These are phyloP conservation scores for Pteronura brasiliensis DNA, from an alignment of 2,113 vertebrate genomes.

Conservation along the genomic window DNA sequence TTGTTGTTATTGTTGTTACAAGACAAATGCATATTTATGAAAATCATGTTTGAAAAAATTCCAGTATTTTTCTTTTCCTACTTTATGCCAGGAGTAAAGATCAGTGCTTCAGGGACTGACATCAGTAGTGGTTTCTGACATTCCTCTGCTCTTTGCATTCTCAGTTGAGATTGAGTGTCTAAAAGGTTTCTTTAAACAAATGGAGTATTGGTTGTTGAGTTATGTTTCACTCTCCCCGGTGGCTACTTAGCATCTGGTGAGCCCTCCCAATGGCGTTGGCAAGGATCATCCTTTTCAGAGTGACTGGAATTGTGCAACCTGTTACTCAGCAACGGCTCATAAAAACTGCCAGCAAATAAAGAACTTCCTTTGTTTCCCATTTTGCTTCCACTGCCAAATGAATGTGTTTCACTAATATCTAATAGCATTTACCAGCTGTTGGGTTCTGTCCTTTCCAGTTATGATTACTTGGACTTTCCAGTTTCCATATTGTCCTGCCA, in stretches of 20 bases:
- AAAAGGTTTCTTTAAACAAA: not conserved
- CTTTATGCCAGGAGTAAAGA: not conserved
- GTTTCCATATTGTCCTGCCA: not conserved
- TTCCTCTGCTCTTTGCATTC: not conserved
- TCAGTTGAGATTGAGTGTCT: not conserved
- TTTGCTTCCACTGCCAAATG: slow-evolving; percentile 43
- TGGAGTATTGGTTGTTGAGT: not conserved
- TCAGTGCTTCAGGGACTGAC: not conserved
- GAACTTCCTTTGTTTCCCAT: slow-evolving; percentile 7
- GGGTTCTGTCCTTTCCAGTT: not conserved
- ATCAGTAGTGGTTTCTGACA: not conserved
- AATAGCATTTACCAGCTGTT: slow-evolving; percentile 35
- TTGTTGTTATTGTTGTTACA: not conserved
- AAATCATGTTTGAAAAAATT: not conserved
- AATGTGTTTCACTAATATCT: slow-evolving; percentile 44
- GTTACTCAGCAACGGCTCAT: not conserved
- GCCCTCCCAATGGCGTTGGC: not conserved
- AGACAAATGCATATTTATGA: not conserved
- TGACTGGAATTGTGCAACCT: slow-evolving; percentile 32
- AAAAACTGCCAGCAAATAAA: slow-evolving; percentile 31
- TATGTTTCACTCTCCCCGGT: not conserved
- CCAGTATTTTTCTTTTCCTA: not conserved
- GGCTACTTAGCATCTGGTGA: not conserved
- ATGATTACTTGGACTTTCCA: not conserved
- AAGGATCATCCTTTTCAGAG: slow-evolving; percentile 28